A percentile compares a stretch with the other conserved stretches of the same genome.
Evolutionary conservation across 2,797 vertebrate species (phyloP).

Genomic region (Pseudopleuronectes americanus): DNA sequence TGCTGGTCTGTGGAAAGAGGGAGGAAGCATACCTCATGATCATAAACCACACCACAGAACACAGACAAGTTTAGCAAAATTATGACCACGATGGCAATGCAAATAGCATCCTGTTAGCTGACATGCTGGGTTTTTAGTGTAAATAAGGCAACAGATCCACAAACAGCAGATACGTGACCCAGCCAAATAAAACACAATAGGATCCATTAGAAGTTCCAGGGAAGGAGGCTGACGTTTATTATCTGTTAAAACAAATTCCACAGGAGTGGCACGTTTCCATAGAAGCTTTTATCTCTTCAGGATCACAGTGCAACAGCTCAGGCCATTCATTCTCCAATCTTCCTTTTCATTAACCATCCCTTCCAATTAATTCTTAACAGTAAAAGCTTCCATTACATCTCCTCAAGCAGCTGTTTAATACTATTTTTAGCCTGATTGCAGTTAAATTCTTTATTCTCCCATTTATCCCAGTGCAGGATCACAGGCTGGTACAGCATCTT

Average conservation of each 20-base stretch:
- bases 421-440: not conserved
- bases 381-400: not conserved
- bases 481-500: no score
- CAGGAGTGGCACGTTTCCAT: not conserved
- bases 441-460: no score
- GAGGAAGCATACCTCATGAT: not conserved
- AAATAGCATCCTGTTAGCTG: no score
- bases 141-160: no score
- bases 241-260: not conserved
- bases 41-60: no score
- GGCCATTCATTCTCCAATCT: not conserved
- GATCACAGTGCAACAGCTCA: not conserved
- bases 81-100: no score
- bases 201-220: not conserved
- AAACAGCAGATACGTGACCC: not conserved
- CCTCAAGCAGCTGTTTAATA: not conserved
- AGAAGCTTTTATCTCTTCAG: not conserved
- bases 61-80: not conserved
- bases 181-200: not conserved
- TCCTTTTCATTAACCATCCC: not conserved
- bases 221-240: not conserved
- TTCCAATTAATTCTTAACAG: not conserved
- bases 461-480: no score
- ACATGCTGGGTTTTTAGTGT: no score
- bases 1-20: conserved; percentile 2